These are phyloP conservation scores for Stomatorhinus walkeri DNA, from an alignment of 2,797 vertebrate genomes.

Conservation along the genomic window DNA sequence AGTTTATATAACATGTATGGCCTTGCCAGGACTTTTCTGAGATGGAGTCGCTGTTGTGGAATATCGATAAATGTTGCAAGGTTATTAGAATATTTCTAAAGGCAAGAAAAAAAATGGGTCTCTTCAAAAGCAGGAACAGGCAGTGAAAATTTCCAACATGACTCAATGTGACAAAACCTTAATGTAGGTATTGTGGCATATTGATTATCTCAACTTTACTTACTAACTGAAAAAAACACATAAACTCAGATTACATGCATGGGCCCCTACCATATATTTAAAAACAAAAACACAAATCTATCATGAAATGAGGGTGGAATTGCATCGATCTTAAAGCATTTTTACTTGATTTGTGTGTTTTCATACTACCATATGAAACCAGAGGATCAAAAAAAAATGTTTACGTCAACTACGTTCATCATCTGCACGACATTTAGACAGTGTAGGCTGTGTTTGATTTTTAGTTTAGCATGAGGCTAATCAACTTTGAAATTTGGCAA, in stretches of 20 bases:
- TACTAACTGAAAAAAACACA: background rate
- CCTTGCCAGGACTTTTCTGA: constrained; percentile 9
- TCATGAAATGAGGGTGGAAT: background rate
- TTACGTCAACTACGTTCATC: background rate
- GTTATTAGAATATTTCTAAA: background rate
- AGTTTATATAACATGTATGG: background rate
- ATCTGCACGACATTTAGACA: background rate
- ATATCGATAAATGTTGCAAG: background rate
- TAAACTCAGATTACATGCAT: background rate
- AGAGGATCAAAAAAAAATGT: background rate
- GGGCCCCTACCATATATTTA: background rate
- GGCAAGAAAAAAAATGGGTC: background rate
- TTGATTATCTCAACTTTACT: background rate
- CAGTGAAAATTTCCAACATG: background rate
- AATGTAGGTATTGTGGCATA: background rate
- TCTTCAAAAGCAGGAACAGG: background rate
- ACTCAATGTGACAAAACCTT: background rate
- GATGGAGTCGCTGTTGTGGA: background rate
- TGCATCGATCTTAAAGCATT: background rate
- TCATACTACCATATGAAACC: background rate
- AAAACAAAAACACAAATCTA: background rate
- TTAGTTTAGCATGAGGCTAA: background rate
- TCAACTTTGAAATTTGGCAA: constrained; percentile 1
- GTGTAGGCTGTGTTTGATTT: background rate
- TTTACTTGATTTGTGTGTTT: background rate